These are phyloP conservation scores for Epinephelus fuscoguttatus DNA, from an alignment of 2,113 vertebrate genomes.

Conservation along the genomic window DNA sequence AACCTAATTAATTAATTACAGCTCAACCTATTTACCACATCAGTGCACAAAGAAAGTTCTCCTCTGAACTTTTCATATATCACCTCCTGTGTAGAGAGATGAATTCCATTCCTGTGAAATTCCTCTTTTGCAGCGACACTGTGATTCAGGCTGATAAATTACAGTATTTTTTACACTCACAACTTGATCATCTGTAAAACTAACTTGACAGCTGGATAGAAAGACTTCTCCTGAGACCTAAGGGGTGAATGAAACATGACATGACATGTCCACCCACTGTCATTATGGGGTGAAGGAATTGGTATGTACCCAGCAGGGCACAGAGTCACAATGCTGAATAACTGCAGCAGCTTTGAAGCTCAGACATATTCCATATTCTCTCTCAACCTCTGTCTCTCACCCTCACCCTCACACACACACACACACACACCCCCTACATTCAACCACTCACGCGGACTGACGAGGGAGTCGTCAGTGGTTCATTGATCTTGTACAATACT, in stretches of 20 bases:
- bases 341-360: slow-evolving; percentile 10
- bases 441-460: not conserved
- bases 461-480: not conserved
- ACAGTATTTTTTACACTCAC: not conserved
- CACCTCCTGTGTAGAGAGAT: not conserved
- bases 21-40: not conserved
- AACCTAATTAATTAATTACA: not conserved
- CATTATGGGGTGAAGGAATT: not conserved
- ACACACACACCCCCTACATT: not conserved
- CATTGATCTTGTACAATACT: slow-evolving; percentile 9
- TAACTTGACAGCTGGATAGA: too few relatives aligned
- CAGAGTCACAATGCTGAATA: not conserved
- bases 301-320: not conserved
- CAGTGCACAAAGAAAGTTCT: not conserved
- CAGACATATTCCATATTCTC: slow-evolving; percentile 17
- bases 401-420: not conserved
- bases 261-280: not conserved
- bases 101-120: not conserved
- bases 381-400: not conserved
- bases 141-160: too few relatives aligned
- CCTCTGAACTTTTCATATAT: not conserved
- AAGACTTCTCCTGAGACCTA: not conserved
- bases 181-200: not conserved
- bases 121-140: not conserved
- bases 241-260: not conserved